Conservation (phyloP, 2,113 vertebrate genomes). For the Paratilapia polleni region DNA sequence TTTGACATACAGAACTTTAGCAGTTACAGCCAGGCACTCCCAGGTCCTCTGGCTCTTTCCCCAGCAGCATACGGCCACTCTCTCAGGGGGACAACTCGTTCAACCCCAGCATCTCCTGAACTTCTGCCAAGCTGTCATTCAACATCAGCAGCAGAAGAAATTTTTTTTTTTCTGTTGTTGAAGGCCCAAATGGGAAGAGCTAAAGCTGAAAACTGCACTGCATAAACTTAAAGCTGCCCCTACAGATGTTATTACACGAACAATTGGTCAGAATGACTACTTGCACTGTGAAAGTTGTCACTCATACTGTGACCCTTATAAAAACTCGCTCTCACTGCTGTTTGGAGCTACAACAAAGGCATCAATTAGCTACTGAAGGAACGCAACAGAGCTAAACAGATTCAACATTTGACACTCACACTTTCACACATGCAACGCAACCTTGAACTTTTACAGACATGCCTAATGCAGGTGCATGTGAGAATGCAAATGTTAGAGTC, state of each 20-base stretch:
- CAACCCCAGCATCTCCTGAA: slow-evolving; percentile 40
- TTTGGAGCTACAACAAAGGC: not conserved
- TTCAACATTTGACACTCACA: not conserved
- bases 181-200: slow-evolving; percentile 12
- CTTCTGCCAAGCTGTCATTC: slow-evolving; percentile 40
- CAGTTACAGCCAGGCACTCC: slow-evolving; percentile 54
- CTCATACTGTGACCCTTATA: not conserved
- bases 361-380: not conserved
- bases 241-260: not conserved
- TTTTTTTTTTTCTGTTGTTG: not conserved
- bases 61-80: slow-evolving; percentile 18
- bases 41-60: slow-evolving; percentile 31
- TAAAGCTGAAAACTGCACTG: not conserved
- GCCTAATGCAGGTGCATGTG: not conserved
- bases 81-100: slow-evolving; percentile 34
- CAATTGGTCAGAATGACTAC: not conserved
- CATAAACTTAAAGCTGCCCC: not conserved
- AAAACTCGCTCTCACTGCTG: not conserved
- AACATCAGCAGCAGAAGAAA: slow-evolving; percentile 18
- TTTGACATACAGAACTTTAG: slow-evolving; percentile 53
- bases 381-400: not conserved
- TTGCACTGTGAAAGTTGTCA: not conserved
- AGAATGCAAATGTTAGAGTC: not conserved
- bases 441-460: not conserved
- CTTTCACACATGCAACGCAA: not conserved